Percentiles rank a stretch among this genome's conserved stretches.
These are phyloP conservation scores for Gephyroberyx darwinii DNA, from an alignment of 2,797 vertebrate genomes.

Conservation along the genomic window DNA sequence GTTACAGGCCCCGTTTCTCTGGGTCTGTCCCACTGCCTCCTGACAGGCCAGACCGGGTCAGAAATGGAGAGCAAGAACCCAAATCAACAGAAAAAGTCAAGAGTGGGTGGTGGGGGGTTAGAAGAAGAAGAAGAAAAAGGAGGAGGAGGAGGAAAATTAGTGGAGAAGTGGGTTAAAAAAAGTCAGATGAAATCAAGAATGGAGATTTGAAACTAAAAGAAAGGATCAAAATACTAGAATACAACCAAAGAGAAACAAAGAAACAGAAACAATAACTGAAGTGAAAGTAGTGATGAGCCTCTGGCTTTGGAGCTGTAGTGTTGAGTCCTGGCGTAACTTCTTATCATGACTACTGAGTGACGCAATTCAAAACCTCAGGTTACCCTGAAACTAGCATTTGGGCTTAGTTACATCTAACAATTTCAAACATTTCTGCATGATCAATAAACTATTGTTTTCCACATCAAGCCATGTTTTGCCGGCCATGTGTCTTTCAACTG, in stretches of 20 bases:
- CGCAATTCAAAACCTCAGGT: not conserved
- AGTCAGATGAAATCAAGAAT: conserved; percentile 8
- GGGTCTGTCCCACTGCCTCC: conserved; percentile 68
- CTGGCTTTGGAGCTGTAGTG: too few relatives aligned
- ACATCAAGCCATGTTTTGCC: too few relatives aligned
- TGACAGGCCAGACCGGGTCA: conserved; percentile 38
- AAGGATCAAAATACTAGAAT: conserved; percentile 1
- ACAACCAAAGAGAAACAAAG: not conserved
- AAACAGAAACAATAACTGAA: too few relatives aligned
- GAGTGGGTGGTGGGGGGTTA: too few relatives aligned
- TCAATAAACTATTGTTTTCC: too few relatives aligned
- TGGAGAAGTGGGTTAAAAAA: conserved; percentile 4
- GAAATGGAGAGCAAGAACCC: not conserved
- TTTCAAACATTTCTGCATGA: too few relatives aligned
- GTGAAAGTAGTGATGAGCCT: not conserved
- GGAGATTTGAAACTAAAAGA: not conserved
- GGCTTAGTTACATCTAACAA: too few relatives aligned
- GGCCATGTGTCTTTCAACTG: too few relatives aligned
- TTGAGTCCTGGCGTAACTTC: too few relatives aligned
- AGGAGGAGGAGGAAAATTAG: not conserved
- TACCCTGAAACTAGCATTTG: not conserved
- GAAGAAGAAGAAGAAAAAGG: not conserved
- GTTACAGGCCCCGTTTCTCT: conserved; percentile 70
- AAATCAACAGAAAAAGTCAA: not conserved
- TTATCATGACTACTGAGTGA: too few relatives aligned